phyloP scores from a whole-genome alignment of 2,888 invertebrate genomes.

The Stegophylla sp. region DNA sequence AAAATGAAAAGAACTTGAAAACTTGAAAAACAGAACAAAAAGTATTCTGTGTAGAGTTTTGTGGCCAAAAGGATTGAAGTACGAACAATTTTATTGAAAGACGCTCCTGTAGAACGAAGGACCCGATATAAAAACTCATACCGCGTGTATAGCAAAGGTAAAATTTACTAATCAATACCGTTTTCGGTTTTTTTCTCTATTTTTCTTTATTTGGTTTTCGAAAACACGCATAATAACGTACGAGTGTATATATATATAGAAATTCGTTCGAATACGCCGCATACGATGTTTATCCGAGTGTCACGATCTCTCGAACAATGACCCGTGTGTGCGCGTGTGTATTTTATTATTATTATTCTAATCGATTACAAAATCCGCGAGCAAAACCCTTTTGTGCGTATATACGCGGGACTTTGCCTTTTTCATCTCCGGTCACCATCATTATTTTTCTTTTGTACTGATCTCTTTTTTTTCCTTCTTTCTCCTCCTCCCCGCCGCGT shows the following conservation, averaged over 20 bases:
- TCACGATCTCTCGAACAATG: conserved; percentile 38
- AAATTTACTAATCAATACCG: neutral
- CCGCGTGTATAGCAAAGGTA: too few relatives aligned
- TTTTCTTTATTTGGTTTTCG: neutral
- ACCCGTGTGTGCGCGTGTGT: too few relatives aligned
- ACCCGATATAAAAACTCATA: too few relatives aligned
- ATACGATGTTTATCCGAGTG: conserved; percentile 24
- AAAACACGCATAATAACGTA: neutral
- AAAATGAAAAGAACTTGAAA: too few relatives aligned
- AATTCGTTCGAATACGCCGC: conserved; percentile 21
- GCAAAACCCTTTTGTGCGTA: conserved; percentile 53
- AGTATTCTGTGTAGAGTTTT: too few relatives aligned
- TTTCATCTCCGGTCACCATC: conserved; percentile 55
- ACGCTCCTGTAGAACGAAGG: too few relatives aligned
- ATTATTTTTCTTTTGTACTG: conserved; percentile 52
- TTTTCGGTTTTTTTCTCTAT: neutral
- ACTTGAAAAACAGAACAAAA: too few relatives aligned
- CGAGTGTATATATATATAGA: neutral
- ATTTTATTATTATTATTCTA: conserved; percentile 49
- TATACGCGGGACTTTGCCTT: conserved; percentile 39
- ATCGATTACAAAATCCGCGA: conserved; percentile 41
- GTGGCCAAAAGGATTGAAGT: too few relatives aligned
- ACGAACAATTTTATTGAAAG: too few relatives aligned
- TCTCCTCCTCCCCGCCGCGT: neutral
- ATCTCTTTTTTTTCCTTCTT: conserved; percentile 19